Percentiles rank a stretch among this genome's conserved stretches.
Conservation (phyloP, 2,797 vertebrate species). For the Alexandromys oeconomus region DNA sequence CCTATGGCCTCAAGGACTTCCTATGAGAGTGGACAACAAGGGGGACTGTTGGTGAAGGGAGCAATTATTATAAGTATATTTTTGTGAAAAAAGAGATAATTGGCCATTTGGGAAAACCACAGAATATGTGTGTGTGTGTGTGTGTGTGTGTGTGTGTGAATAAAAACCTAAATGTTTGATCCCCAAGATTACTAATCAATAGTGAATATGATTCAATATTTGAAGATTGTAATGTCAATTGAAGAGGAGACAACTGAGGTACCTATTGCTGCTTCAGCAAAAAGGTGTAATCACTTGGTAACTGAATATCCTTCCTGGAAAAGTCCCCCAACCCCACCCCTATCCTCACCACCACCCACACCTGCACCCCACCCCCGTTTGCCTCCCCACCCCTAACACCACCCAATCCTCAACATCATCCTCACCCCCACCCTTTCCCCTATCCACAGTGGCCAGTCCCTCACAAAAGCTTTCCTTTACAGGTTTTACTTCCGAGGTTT, state of each 20-base stretch:
- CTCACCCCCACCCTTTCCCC: not conserved
- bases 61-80: not conserved
- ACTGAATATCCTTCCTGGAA: not conserved
- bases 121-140: not conserved
- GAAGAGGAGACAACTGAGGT: not conserved
- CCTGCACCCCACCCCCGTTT: too few species aligned
- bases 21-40: not conserved
- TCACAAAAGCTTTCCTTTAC: slow-evolving; percentile 55
- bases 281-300: not conserved
- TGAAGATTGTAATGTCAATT: not conserved
- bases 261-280: not conserved
- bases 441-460: not conserved
- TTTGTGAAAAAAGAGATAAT: slow-evolving; percentile 17
- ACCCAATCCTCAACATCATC: too few species aligned
- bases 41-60: not conserved
- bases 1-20: not conserved
- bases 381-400: too few species aligned
- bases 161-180: not conserved
- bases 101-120: not conserved
- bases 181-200: not conserved
- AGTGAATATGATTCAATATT: not conserved
- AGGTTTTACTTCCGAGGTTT: slow-evolving; percentile 94
- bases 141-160: too few species aligned
- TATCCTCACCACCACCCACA: too few species aligned
- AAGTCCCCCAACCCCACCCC: not conserved